These are phyloP conservation scores for Enhydra lutris DNA, from an alignment of 2,113 vertebrate genomes.

Conservation along the genomic window DNA sequence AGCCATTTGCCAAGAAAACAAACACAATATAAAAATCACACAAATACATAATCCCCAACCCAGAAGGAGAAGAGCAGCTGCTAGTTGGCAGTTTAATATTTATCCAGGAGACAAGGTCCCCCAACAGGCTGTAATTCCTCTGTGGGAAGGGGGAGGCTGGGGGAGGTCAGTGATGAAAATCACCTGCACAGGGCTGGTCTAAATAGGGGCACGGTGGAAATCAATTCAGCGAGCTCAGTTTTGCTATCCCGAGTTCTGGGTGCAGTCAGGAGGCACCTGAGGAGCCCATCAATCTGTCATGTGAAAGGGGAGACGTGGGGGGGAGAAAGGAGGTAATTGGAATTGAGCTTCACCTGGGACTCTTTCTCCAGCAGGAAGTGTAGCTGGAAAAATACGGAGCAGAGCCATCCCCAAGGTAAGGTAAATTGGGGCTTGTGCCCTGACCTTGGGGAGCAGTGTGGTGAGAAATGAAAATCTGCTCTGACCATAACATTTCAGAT, in stretches of 20 bases:
- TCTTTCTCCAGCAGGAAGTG: neutral
- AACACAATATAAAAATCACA: constrained; percentile 68
- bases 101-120: constrained; percentile 23
- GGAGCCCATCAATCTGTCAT: constrained; percentile 51
- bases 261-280: neutral
- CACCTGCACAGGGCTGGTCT: neutral
- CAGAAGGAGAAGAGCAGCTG: constrained; percentile 61
- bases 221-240: neutral
- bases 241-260: neutral
- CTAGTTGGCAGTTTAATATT: constrained; percentile 55
- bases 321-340: neutral
- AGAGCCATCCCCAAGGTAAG: neutral
- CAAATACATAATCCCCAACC: constrained; percentile 53
- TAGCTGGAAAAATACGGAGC: neutral
- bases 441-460: neutral
- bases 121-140: neutral
- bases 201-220: neutral
- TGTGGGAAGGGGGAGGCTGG: neutral
- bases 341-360: neutral
- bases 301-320: neutral
- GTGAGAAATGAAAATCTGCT: neutral
- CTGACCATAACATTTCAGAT: neutral
- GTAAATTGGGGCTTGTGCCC: neutral
- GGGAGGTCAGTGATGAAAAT: constrained; percentile 12
- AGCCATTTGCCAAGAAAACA: constrained; percentile 67